A percentile compares a stretch with the other conserved stretches of the same genome.
These are phyloP conservation scores for Temnothorax curvispinosus DNA, from an alignment of 1,140 invertebrate genomes.

Conservation along the genomic window DNA sequence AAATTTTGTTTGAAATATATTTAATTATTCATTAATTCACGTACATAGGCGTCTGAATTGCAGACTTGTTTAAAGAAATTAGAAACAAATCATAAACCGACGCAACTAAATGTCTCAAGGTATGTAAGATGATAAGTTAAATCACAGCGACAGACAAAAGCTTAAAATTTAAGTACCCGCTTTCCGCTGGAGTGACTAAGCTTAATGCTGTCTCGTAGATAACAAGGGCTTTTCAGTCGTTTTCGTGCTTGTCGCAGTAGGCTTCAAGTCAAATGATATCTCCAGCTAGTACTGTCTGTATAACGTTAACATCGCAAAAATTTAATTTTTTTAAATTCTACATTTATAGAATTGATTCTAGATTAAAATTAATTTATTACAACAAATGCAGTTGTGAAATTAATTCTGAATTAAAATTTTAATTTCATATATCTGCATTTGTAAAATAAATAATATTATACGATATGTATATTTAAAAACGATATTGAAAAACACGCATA, in stretches of 20 bases:
- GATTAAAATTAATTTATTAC: too few species aligned
- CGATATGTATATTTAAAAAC: too few species aligned
- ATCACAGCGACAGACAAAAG: conserved; percentile 70
- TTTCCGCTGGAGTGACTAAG: conserved; percentile 71
- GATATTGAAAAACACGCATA: neutral
- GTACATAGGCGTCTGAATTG: too few species aligned
- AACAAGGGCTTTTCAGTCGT: conserved; percentile 11
- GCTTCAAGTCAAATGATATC: neutral
- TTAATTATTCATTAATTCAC: neutral
- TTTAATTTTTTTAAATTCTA: neutral
- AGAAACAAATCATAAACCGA: neutral
- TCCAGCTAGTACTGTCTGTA: neutral
- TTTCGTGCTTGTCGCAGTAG: neutral
- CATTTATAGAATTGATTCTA: neutral
- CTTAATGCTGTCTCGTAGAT: conserved; percentile 67
- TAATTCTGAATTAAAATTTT: too few species aligned
- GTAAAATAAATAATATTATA: neutral
- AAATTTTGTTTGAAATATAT: neutral
- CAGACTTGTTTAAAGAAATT: neutral
- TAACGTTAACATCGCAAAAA: neutral
- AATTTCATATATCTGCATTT: neutral
- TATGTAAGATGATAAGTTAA: conserved; percentile 76
- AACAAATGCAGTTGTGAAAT: too few species aligned
- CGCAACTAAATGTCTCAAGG: conserved; percentile 72
- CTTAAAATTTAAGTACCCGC: conserved; percentile 75